These are phyloP conservation scores for Lepidochrysops patricia DNA, from an alignment of 2,888 invertebrate species.

Conservation along the genomic window DNA sequence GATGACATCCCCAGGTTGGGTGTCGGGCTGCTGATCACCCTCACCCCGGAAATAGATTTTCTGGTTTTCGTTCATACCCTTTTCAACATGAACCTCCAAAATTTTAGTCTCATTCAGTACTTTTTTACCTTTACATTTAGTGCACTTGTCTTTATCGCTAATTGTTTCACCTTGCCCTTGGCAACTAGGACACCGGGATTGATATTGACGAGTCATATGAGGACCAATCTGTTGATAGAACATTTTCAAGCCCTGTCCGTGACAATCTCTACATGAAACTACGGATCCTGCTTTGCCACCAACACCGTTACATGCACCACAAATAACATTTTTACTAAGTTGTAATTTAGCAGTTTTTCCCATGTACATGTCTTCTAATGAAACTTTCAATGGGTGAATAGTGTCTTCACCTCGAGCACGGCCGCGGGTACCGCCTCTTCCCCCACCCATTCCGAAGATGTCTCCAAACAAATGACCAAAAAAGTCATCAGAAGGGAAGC, in stretches of 20 bases:
- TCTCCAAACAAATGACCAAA: slow-evolving; percentile 78
- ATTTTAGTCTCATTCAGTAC: slow-evolving; percentile 87
- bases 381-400: slow-evolving; percentile 86
- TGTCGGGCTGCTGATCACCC: slow-evolving; percentile 91
- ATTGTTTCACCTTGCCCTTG: slow-evolving; percentile 82
- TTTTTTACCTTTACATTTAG: slow-evolving; percentile 87
- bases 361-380: slow-evolving; percentile 92
- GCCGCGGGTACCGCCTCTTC: slow-evolving; percentile 68
- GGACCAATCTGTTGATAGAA: slow-evolving; percentile 80
- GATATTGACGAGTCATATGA: slow-evolving; percentile 78
- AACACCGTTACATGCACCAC: slow-evolving; percentile 83
- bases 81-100: slow-evolving; percentile 90
- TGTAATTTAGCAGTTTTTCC: slow-evolving; percentile 90
- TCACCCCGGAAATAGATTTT: slow-evolving; percentile 90
- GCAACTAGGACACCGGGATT: slow-evolving; percentile 76
- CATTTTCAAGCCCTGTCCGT: slow-evolving; percentile 85
- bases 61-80: slow-evolving; percentile 90
- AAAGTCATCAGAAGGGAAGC: slow-evolving; percentile 77
- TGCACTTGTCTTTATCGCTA: slow-evolving; percentile 88
- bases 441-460: slow-evolving; percentile 76
- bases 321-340: slow-evolving; percentile 87
- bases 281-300: slow-evolving; percentile 82
- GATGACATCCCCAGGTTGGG: slow-evolving; percentile 91
- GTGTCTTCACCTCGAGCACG: slow-evolving; percentile 85
- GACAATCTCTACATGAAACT: slow-evolving; percentile 81